Percentiles rank a stretch among this genome's conserved stretches.
phyloP scores from a whole-genome alignment of 2,888 invertebrate genomes.

The Muschampia plurimacula region DNA sequence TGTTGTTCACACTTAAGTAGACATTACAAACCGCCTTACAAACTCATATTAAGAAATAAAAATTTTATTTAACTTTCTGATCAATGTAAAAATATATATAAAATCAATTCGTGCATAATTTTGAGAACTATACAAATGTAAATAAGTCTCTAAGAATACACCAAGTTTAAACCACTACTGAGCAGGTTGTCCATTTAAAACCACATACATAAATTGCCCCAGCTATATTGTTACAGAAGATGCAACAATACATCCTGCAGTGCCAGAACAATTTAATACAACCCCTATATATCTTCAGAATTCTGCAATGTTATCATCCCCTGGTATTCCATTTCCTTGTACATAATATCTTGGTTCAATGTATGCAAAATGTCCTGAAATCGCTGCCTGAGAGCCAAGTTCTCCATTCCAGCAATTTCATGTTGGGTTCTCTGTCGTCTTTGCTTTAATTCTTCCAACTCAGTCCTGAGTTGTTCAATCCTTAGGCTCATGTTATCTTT shows the following conservation, averaged over 20 bases:
- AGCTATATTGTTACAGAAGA: slow-evolving; percentile 19
- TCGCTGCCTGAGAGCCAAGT: slow-evolving; percentile 92
- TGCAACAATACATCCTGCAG: slow-evolving; percentile 5
- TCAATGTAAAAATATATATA: background rate
- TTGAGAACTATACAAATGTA: background rate
- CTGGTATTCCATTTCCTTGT: slow-evolving; percentile 90
- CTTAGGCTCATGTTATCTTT: slow-evolving; percentile 86
- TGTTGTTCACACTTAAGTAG: background rate
- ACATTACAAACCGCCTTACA: no score
- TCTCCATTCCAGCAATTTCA: slow-evolving; percentile 94
- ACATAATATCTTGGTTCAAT: slow-evolving; percentile 91
- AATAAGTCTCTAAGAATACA: slow-evolving; percentile 12
- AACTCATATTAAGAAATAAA: no score
- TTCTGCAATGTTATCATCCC: slow-evolving; percentile 72
- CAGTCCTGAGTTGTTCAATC: slow-evolving; percentile 89
- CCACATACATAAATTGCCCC: slow-evolving; percentile 20
- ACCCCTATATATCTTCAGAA: slow-evolving; percentile 71
- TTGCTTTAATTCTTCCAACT: slow-evolving; percentile 90
- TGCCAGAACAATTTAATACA: slow-evolving; percentile 27
- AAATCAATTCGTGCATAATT: background rate
- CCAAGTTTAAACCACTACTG: background rate
- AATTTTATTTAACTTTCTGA: background rate
- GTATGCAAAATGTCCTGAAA: slow-evolving; percentile 93
- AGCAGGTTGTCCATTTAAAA: background rate
- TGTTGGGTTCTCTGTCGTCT: slow-evolving; percentile 92